Conservation (phyloP, 2,797 vertebrate species). For the Amniataba percoides region DNA sequence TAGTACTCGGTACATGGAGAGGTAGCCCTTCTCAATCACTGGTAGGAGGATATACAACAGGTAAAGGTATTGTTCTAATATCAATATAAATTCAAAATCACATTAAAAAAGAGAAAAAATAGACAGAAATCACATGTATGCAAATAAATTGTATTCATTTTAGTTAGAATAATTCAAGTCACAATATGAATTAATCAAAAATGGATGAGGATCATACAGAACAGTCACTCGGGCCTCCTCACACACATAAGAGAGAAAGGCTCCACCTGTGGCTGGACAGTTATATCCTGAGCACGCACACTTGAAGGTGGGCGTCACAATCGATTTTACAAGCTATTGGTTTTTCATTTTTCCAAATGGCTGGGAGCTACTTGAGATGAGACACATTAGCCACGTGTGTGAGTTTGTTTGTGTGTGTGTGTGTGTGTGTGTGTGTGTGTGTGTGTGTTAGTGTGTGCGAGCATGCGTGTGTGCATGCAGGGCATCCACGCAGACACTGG, state of each 20-base stretch:
- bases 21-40: no score
- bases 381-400: constrained; percentile 39
- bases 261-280: background rate
- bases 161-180: background rate
- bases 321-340: constrained; percentile 56
- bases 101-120: background rate
- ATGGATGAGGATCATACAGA: background rate
- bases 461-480: background rate
- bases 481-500: background rate
- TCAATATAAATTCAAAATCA: background rate
- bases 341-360: constrained; percentile 56
- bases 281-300: constrained; percentile 1
- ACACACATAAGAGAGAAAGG: background rate
- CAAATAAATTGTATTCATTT: no score
- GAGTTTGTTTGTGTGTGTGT: background rate
- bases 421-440: background rate
- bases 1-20: no score
- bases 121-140: background rate
- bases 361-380: constrained; percentile 43
- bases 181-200: background rate
- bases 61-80: background rate
- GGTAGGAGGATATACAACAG: background rate
- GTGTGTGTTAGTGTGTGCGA: background rate
- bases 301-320: constrained; percentile 39
- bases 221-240: background rate